phyloP scores from a whole-genome alignment of 2,113 vertebrate genomes.

The Tautogolabrus adspersus region DNA sequence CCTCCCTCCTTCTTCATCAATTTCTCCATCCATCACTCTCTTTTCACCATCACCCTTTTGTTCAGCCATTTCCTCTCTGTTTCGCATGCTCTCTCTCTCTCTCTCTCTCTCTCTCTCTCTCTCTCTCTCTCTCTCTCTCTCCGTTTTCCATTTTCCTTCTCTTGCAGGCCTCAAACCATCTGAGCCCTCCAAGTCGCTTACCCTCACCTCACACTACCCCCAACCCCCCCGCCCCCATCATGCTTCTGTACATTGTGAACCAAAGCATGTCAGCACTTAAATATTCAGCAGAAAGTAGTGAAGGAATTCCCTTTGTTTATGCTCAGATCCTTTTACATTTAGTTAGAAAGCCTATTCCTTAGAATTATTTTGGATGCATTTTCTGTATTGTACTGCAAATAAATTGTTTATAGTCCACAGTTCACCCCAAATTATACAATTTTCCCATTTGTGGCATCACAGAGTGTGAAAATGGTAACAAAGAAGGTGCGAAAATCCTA shows the following conservation, averaged over 20 bases:
- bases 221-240: not conserved
- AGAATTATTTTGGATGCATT: conserved; percentile 49
- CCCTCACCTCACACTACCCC: conserved; percentile 4
- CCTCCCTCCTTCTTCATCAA: conserved; percentile 50
- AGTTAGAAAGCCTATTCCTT: conserved; percentile 18
- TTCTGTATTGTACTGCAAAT: conserved; percentile 32
- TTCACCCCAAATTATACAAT: conserved; percentile 7
- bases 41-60: conserved; percentile 36
- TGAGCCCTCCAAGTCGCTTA: conserved; percentile 23
- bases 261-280: conserved; percentile 54
- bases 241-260: conserved; percentile 52
- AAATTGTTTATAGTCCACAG: conserved; percentile 28
- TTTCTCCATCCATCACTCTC: conserved; percentile 62
- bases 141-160: conserved; percentile 40
- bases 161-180: conserved; percentile 49
- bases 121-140: not conserved
- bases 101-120: too few relatives aligned
- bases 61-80: conserved; percentile 50
- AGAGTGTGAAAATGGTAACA: not conserved
- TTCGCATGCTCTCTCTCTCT: conserved; percentile 3
- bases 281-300: conserved; percentile 44
- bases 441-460: not conserved
- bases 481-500: not conserved
- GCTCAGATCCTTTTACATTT: conserved; percentile 49
- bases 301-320: conserved; percentile 36